Conservation (phyloP, 2,797 vertebrate genomes). For the Chloroceryle inda region DNA sequence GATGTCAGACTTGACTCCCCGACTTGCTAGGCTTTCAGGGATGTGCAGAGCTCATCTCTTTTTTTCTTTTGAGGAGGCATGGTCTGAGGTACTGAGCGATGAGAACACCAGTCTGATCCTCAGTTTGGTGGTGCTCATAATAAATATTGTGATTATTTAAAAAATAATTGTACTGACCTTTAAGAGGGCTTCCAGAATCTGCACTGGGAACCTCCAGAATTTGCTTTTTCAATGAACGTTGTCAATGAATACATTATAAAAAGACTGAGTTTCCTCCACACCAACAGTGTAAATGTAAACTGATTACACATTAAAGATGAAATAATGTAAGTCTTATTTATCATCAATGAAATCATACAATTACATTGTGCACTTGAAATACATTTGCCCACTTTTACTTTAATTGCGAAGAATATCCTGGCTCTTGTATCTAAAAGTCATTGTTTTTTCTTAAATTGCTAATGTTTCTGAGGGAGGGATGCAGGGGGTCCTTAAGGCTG, state of each 20-base stretch:
- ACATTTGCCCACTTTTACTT: neutral
- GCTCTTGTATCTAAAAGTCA: neutral
- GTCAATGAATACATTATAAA: neutral
- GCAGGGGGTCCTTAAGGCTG: neutral
- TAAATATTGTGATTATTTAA: neutral
- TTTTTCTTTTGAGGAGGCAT: neutral
- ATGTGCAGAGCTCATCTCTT: neutral
- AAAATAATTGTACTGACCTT: neutral
- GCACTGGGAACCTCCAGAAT: neutral
- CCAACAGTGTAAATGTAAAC: slow-evolving; percentile 3
- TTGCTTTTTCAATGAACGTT: neutral
- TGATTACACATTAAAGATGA: neutral
- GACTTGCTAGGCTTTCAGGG: neutral
- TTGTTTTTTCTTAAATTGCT: neutral
- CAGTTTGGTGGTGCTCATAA: neutral
- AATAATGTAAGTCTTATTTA: neutral
- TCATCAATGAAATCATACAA: neutral
- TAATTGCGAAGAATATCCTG: slow-evolving; percentile 23
- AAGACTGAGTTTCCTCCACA: neutral
- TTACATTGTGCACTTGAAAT: slow-evolving; percentile 19
- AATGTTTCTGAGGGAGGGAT: neutral
- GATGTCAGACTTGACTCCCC: neutral
- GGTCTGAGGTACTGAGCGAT: neutral
- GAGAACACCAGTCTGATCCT: neutral
- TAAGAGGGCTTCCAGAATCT: neutral